Evolutionary conservation across 2,888 invertebrate genomes (phyloP), one percentile per base, ranked within the genome.

Genomic region (Galerucella calmariensis): DNA sequence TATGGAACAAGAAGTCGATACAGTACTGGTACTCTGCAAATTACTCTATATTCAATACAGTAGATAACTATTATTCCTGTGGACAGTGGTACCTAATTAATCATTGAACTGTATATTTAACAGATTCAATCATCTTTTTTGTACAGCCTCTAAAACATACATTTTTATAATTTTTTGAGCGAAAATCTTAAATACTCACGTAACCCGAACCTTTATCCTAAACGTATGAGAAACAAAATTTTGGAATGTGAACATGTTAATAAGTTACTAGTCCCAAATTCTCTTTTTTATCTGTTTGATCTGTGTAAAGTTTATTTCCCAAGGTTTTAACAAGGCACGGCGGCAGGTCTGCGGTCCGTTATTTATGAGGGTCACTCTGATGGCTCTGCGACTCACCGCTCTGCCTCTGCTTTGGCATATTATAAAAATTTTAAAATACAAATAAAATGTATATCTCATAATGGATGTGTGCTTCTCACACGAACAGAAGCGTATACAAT

Each of bases 221-320:
- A 75, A 77, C 76, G 76, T 79, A 79, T 79, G 72, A 73, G 82
- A 80, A 81, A 74, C 68, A 74, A 73, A 62, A 73, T 75, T 75
- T 73, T 70, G 82, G 80, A 83, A 83, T 83, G 83, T 83, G 82
- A 82, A 83, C 83, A 83, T 81, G 83, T 83, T 84, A 84, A 83
- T 84, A 83, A 83, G 80, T 83, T 80, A 81, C 82, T 81, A 81
- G 83, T 81, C 82, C 82, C 83, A 79, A 83, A 82, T 80, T 79
- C 75, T 74, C 81, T 83, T 84, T 81, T 84, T 84, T 48, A 11
- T 84, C 85, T 83, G 78, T 80, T 81, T 77, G 78, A 85, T 85
- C 85, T 85, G 83, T 85, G 84, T 84, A 83, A 84, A 85, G 84
- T 83, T 84, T 83, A 84, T 84, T 84, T 84, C 84, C 84, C 84